Percentiles rank a stretch among this genome's conserved stretches.
Evolutionary conservation across 2,888 invertebrate genomes (phyloP).

Genomic region (Folsomia manolachei): DNA sequence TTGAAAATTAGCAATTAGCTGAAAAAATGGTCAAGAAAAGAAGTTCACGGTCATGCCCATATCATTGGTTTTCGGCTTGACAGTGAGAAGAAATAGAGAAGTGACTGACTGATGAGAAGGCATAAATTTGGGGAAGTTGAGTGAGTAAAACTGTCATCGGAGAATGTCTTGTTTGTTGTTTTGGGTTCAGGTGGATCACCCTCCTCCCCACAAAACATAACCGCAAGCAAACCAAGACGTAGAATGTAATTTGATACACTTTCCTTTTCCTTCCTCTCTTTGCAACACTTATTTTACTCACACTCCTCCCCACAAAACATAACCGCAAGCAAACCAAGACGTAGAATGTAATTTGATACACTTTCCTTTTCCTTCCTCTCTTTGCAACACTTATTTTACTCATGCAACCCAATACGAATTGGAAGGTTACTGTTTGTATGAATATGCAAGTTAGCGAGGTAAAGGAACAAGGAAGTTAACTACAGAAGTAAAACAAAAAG

Average conservation of each 20-base stretch:
- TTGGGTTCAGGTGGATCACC: constrained; percentile 40
- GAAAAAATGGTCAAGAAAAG: not conserved
- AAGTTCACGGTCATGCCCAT: not conserved
- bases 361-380: constrained; percentile 18
- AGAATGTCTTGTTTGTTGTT: constrained; percentile 32
- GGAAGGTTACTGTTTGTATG: no score
- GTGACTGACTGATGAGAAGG: not conserved
- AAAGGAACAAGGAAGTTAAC: no score
- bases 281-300: not conserved
- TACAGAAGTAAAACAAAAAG: no score
- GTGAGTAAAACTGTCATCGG: constrained; percentile 35
- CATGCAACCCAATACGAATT: not conserved
- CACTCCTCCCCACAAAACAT: not conserved
- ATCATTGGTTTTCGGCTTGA: no score
- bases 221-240: constrained; percentile 24
- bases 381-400: not conserved
- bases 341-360: constrained; percentile 27
- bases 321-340: not conserved
- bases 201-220: constrained; percentile 32
- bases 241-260: constrained; percentile 28
- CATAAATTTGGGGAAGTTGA: constrained; percentile 19
- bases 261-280: constrained; percentile 13
- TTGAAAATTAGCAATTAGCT: not conserved
- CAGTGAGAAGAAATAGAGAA: not conserved
- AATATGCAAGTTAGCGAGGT: no score